These are phyloP conservation scores for Drosophila baimaii DNA, from an alignment of 1,140 invertebrate species.

Conservation along the genomic window DNA sequence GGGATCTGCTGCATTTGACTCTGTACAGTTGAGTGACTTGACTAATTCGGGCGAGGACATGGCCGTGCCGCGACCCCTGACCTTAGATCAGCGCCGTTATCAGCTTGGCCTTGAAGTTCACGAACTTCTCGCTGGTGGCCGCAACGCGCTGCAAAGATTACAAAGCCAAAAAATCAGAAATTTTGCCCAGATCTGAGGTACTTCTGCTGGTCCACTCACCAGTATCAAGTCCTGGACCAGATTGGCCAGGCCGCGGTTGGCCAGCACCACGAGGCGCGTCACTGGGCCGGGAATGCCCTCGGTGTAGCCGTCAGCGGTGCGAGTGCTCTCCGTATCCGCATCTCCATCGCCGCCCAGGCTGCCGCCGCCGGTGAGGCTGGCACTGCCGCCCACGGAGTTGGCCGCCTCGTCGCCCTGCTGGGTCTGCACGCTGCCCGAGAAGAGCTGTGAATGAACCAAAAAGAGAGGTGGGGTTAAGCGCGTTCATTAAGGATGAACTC, in stretches of 20 bases:
- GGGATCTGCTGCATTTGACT: conserved; percentile 62
- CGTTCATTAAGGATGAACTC: too few relatives aligned
- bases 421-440: conserved; percentile 88
- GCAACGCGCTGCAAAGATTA: conserved; percentile 88
- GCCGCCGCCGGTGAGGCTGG: conserved; percentile 85
- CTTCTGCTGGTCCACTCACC: conserved; percentile 85
- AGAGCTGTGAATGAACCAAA: too few relatives aligned
- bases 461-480: too few relatives aligned
- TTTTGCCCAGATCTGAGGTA: too few relatives aligned
- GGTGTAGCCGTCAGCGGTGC: conserved; percentile 87
- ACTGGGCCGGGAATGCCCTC: conserved; percentile 93
- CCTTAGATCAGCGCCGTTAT: conserved; percentile 93
- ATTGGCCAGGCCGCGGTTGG: conserved; percentile 92
- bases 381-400: conserved; percentile 85
- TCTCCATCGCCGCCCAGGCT: conserved; percentile 84
- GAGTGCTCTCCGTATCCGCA: conserved; percentile 73
- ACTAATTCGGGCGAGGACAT: conserved; percentile 59
- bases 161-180: not conserved
- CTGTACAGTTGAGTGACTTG: conserved; percentile 73
- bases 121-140: conserved; percentile 93
- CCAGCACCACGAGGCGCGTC: conserved; percentile 92
- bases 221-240: conserved; percentile 93
- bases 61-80: conserved; percentile 80
- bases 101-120: conserved; percentile 95
- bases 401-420: conserved; percentile 86